A percentile compares a stretch with the other conserved stretches of the same genome.
Conservation (phyloP, 2,113 vertebrate genomes). For the Furnarius figulus region DNA sequence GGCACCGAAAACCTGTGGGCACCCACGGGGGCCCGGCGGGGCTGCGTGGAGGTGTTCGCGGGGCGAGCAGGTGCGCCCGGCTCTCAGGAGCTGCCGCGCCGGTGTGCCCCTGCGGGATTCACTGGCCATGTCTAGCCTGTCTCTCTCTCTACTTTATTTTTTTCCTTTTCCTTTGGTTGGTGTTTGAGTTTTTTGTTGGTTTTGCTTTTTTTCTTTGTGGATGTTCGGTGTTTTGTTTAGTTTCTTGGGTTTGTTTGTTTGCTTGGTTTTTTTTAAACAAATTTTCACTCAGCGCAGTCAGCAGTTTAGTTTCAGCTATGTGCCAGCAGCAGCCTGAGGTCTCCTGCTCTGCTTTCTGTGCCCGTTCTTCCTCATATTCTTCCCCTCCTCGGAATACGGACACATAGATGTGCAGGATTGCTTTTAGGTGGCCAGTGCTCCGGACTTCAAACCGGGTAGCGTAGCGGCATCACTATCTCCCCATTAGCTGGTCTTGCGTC, state of each 20-base stretch:
- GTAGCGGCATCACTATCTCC: neutral
- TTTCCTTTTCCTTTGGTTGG: fast-evolving
- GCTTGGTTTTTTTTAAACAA: neutral
- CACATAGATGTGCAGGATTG: neutral
- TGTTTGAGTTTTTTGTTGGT: neutral
- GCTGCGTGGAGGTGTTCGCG: too few relatives aligned
- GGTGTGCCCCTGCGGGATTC: neutral
- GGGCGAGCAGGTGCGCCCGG: neutral
- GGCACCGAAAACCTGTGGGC: neutral
- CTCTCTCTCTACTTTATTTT: neutral
- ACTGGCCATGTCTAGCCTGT: fast-evolving
- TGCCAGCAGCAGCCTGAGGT: neutral
- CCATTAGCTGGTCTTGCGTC: neutral
- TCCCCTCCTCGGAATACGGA: neutral
- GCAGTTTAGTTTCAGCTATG: neutral
- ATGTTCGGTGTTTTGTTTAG: neutral
- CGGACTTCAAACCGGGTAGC: neutral
- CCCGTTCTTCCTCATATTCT: neutral
- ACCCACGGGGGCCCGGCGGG: neutral
- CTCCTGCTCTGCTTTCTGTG: neutral
- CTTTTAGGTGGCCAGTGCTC: neutral
- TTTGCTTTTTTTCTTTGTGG: neutral
- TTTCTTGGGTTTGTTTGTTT: too few relatives aligned
- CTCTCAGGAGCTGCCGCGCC: neutral
- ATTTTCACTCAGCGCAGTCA: neutral